A percentile compares a stretch with the other conserved stretches of the same genome.
These are phyloP conservation scores for Drosophila nikananu DNA, from an alignment of 1,140 invertebrate species.

Conservation along the genomic window DNA sequence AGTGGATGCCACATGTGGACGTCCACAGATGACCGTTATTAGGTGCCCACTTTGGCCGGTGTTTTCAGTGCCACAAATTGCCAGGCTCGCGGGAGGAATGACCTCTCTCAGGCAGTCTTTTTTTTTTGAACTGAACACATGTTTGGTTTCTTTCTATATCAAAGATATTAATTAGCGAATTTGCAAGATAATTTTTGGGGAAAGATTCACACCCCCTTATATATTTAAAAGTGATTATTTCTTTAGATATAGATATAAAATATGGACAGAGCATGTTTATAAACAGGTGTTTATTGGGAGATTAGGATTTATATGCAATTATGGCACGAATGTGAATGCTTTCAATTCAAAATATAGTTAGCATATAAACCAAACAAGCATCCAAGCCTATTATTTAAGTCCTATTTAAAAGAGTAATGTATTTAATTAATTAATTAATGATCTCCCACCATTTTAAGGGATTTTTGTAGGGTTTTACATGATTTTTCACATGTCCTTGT, in stretches of 20 bases:
- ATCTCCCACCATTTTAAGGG: neutral
- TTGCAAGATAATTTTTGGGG: neutral
- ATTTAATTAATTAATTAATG: no score
- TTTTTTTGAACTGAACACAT: neutral
- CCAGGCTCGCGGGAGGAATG: slow-evolving; percentile 51
- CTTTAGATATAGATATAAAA: neutral
- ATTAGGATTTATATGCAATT: neutral
- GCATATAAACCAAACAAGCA: neutral
- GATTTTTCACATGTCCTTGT: neutral
- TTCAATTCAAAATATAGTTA: neutral
- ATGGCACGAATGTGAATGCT: neutral
- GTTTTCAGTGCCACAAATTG: slow-evolving; percentile 55
- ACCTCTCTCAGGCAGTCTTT: slow-evolving; percentile 32
- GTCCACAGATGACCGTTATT: slow-evolving; percentile 65
- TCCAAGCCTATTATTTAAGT: no score
- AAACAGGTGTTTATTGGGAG: neutral
- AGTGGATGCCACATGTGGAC: slow-evolving; percentile 16
- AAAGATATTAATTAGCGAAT: neutral
- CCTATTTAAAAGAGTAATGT: neutral
- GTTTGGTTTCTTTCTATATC: neutral
- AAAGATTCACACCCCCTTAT: neutral
- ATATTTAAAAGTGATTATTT: neutral
- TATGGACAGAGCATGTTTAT: neutral
- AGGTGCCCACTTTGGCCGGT: slow-evolving; percentile 45
- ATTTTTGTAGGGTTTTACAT: neutral